Evolutionary conservation across 2,113 vertebrate species (phyloP).

Genomic region (Cisticola juncidis): DNA sequence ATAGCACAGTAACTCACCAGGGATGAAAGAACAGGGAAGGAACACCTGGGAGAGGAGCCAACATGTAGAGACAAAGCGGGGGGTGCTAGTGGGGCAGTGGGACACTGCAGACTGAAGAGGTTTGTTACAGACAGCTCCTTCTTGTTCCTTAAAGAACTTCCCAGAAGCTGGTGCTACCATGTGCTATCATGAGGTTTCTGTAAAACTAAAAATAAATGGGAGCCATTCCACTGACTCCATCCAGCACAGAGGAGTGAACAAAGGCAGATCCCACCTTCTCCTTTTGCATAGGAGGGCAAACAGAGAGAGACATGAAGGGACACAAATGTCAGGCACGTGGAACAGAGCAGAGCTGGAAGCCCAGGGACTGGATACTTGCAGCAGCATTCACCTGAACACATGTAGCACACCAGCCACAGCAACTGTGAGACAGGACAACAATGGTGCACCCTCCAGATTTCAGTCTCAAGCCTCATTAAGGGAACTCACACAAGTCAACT

Average conservation of each 20-base stretch:
- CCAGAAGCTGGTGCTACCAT: conserved; percentile 14
- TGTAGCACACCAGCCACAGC: fast-evolving
- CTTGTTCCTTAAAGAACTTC: background rate
- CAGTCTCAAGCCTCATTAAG: background rate
- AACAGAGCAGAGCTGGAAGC: background rate
- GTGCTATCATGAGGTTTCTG: background rate
- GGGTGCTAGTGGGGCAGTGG: background rate
- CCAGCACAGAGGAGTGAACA: background rate
- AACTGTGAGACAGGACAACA: background rate
- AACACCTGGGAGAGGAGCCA: background rate
- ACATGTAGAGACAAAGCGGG: background rate
- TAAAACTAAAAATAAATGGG: background rate
- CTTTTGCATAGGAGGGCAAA: background rate
- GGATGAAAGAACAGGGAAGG: background rate
- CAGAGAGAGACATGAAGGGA: background rate
- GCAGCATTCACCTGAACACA: background rate
- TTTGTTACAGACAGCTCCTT: background rate
- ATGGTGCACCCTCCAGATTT: background rate
- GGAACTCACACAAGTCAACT: conserved; percentile 77
- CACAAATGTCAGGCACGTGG: background rate
- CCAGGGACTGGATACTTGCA: background rate
- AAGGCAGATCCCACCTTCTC: background rate
- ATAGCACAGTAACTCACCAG: background rate
- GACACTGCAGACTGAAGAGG: background rate
- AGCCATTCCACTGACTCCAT: background rate